Evolutionary conservation across 2,797 vertebrate species (phyloP).

Genomic region (Sebastes minor): DNA sequence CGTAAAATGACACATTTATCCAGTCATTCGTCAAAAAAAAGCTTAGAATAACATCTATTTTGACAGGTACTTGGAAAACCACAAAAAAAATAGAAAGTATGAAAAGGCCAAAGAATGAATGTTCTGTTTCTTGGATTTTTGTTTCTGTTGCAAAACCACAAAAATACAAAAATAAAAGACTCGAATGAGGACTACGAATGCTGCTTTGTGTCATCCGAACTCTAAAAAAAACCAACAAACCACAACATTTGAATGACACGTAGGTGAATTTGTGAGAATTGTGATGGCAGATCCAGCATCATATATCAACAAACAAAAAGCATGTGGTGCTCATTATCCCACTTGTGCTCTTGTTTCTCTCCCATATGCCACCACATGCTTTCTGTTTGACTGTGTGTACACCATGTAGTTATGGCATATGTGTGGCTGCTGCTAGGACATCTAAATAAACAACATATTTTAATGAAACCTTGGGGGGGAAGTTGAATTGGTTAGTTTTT

Average conservation of each 20-base stretch:
- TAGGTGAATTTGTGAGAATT: neutral
- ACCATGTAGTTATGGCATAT: neutral
- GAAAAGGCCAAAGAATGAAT: neutral
- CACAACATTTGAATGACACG: neutral
- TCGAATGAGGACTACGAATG: neutral
- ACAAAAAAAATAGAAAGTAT: neutral
- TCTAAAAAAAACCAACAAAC: neutral
- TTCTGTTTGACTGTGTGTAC: neutral
- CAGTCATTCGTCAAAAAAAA: neutral
- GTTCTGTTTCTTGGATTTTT: neutral
- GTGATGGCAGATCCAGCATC: neutral
- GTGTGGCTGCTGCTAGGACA: neutral
- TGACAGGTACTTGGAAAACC: conserved; percentile 7
- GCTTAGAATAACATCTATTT: neutral
- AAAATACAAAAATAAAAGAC: neutral
- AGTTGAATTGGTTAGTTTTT: neutral
- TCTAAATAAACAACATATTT: neutral
- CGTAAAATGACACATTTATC: conserved; percentile 10
- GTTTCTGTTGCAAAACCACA: neutral
- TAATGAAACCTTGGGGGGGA: neutral
- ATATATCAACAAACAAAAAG: neutral
- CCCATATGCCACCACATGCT: neutral
- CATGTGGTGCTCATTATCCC: conserved; percentile 14
- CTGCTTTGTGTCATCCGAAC: neutral
- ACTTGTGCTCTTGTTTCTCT: neutral